Evolutionary conservation across 2,888 invertebrate genomes (phyloP).

Genomic region (Synanthedon andrenaeformis): DNA sequence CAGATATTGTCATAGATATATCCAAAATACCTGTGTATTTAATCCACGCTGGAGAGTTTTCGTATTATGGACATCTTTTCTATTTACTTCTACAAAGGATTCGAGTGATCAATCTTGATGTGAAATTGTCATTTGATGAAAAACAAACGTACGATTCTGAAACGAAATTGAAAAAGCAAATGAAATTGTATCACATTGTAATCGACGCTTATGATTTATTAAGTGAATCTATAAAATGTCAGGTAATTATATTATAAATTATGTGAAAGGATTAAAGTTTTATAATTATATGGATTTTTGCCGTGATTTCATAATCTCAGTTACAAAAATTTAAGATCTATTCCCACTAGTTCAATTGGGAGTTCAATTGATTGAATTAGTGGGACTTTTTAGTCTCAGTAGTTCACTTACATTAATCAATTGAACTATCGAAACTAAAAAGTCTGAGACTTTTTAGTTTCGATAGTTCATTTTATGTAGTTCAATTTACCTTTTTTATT

Average conservation of each 20-base stretch:
- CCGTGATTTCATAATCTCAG: too few species aligned
- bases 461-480: too few species aligned
- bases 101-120: slow-evolving; percentile 30
- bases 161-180: slow-evolving; percentile 25
- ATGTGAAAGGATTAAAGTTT: too few species aligned
- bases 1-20: neutral
- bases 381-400: too few species aligned
- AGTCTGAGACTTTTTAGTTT: too few species aligned
- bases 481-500: too few species aligned
- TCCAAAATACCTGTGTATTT: slow-evolving; percentile 14
- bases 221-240: slow-evolving; percentile 44
- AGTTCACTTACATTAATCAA: too few species aligned
- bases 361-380: too few species aligned
- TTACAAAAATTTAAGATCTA: neutral
- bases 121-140: slow-evolving; percentile 24
- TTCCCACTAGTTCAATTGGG: neutral
- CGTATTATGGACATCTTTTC: slow-evolving; percentile 35
- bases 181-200: slow-evolving; percentile 36
- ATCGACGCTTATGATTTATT: slow-evolving; percentile 34
- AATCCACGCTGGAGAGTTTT: slow-evolving; percentile 23
- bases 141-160: slow-evolving; percentile 1
- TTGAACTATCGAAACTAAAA: too few species aligned
- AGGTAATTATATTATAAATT: slow-evolving; percentile 20
- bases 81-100: slow-evolving; percentile 31
- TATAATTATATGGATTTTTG: neutral